These are phyloP conservation scores for Menura novaehollandiae DNA, from an alignment of 2,113 vertebrate genomes.

Conservation along the genomic window DNA sequence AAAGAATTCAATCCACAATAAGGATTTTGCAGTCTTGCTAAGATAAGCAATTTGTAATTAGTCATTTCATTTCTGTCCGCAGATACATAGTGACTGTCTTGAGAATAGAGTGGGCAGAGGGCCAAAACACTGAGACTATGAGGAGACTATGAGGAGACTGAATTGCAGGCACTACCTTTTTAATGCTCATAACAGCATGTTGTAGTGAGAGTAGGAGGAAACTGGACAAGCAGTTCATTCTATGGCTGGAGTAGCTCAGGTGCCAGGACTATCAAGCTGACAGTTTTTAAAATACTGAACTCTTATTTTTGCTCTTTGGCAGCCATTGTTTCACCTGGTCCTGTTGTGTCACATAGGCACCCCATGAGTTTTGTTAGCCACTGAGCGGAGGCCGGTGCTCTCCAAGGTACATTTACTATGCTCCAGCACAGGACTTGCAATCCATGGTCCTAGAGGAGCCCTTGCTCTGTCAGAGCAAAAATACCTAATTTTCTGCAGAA, in stretches of 20 bases:
- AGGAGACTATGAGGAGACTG: not conserved
- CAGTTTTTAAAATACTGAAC: not conserved
- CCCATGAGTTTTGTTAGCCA: not conserved
- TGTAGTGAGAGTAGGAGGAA: not conserved
- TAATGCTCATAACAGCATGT: not conserved
- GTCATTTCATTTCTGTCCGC: not conserved
- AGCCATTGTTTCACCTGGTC: not conserved
- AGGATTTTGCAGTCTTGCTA: not conserved
- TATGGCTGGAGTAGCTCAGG: not conserved
- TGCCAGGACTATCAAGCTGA: not conserved
- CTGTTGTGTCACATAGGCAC: not conserved
- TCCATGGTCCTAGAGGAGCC: not conserved
- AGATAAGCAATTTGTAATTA: not conserved
- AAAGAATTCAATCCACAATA: not conserved
- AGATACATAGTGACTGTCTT: not conserved
- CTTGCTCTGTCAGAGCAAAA: not conserved
- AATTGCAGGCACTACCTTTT: not conserved
- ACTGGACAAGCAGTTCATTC: not conserved
- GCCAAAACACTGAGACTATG: not conserved
- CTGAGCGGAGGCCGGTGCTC: not conserved
- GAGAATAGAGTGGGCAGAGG: not conserved
- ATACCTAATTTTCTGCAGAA: not conserved
- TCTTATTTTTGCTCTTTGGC: not conserved
- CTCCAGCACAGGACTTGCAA: not conserved
- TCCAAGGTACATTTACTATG: not conserved